Conservation (phyloP, 2,113 vertebrate species). For the Fulica atra region DNA sequence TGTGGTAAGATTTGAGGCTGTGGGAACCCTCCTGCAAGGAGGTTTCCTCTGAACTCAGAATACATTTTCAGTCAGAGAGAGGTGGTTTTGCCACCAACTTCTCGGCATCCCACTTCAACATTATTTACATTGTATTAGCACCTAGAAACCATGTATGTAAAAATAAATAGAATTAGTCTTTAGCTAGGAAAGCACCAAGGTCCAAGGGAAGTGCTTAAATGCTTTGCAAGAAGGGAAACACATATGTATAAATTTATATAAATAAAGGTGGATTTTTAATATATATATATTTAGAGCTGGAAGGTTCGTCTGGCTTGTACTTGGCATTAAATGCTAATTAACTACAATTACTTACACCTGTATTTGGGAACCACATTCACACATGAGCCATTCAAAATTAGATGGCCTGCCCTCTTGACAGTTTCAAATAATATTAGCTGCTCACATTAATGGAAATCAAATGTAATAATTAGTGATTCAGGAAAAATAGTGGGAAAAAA, state of each 20-base stretch:
- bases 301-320: neutral
- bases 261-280: neutral
- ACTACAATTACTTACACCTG: neutral
- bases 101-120: neutral
- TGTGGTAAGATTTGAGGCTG: neutral
- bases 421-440: neutral
- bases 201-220: neutral
- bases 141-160: neutral
- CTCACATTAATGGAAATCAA: neutral
- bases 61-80: neutral
- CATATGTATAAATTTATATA: no score
- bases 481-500: conserved; percentile 22
- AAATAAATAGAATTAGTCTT: neutral
- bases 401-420: neutral
- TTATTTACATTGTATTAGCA: neutral
- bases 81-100: neutral
- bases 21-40: neutral
- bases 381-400: neutral
- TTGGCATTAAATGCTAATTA: neutral
- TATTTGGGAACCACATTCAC: neutral
- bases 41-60: neutral
- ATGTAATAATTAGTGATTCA: conserved; percentile 29
- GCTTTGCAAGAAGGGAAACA: neutral
- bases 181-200: neutral
- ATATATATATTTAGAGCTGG: neutral